Base-by-base conservation (phyloP, 2,888 invertebrate species). In the Phlogophora meticulosa region DNA sequence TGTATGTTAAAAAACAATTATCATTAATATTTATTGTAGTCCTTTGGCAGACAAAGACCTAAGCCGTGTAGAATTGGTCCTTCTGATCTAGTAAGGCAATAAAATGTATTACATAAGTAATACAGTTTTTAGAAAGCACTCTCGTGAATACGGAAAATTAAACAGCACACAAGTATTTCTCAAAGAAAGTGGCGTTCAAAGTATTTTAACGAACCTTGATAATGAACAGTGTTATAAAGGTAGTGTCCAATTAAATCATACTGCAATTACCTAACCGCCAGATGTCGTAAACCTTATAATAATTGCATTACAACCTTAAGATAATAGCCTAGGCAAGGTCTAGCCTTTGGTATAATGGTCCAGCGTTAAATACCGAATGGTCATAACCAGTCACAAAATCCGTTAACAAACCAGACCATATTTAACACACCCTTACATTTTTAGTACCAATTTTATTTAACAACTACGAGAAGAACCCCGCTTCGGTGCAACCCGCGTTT, bases 121-220 rank as follows among this genome's bases (percentile, higher is more conserved):
- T 36, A 10, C 1, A 15, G 28, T 49, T 49, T 36, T 20, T 45
- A 51, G 1, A n/a, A 38, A 34, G 34, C 3, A 7, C 10, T 15
- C 20, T 2, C 5, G 24, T 0, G n/a, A 66, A 3, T 15, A 24
- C 40, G 42, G 75, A 53, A 17, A 59, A 38, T 32, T n/a, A 45
- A 64, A 56, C 20, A 40, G 7, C 75, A 4, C 22, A 57, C 36
- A n/a, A 67, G 46, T 34, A 66, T 66, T 58, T 49, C 43, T 38
- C 15, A 2, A 42, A 34, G 49, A 40, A 69, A 66, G 15, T 32
- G 24, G 22, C 45, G 5, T 34, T n/a, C 24, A 68, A 60, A 70
- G 75, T 67, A 71, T 74, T 71, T 71, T 71, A 71, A 71, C 45
- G 67, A 71, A 74, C 57, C 45, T 52, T 40, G 7, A 40, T 17